Evolutionary conservation across 2,113 vertebrate genomes (phyloP), one percentile per base, ranked within the genome.

Genomic region (Passer domesticus): DNA sequence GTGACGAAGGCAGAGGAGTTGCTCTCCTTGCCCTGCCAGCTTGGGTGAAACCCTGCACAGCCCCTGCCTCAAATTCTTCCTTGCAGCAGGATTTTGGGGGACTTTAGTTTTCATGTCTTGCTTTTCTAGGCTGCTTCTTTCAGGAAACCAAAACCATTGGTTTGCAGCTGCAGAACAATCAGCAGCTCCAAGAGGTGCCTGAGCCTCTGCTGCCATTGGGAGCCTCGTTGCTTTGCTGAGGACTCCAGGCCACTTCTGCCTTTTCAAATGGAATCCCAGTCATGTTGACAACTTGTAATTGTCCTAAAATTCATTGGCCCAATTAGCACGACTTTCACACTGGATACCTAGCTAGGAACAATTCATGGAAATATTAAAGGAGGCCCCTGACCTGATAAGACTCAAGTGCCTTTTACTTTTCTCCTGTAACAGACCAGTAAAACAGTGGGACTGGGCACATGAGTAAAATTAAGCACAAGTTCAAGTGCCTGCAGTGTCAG

Each of bases 371-470:
- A 94, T 92, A 93, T 92, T 95, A 88, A 91, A 95, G 47, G 92
- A 89, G 94, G 93, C 94, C 93, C 90, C 96, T 92, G 93, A 95
- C 90, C 90, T 89, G 93, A 93, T 96, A 97, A 96, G 92, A 89
- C 66, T 96, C 77, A 89, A 94, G 87, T 91, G 83, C 6, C 6
- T 46, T 78, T 96, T 56, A 64, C 92, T 93, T 90, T 93, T 86
- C 83, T 83, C 33, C 16, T 53, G 47, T 60, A 69, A 35, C 5
- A 93, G 37, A n/a, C 73, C 68, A 75, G 55, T 67, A 28, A 59
- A 92, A 27, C 52, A 56, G 60, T 21, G 82, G 64, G n/a, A 43
- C 60, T 28, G 80, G 37, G 81, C 35, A 52, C 4, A 3, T 28
- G 83, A 67, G 52, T 63, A 88, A 93, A 92, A 68, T 77, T 25